phyloP scores from a whole-genome alignment of 2,113 vertebrate species.

The Antigone vipio region DNA sequence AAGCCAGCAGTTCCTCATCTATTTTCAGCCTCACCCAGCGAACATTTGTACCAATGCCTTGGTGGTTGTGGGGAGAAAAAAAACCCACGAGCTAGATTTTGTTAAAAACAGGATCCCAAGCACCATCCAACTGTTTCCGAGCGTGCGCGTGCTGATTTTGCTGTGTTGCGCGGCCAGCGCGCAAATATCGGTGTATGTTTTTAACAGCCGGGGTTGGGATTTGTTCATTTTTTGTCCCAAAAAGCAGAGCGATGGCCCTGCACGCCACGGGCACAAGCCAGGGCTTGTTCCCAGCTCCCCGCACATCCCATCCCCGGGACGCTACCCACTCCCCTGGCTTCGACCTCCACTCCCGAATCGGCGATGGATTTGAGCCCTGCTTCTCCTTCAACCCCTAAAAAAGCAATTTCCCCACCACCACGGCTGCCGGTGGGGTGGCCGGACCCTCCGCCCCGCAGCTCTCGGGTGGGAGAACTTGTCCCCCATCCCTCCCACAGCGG shows the following conservation, averaged over 20 bases:
- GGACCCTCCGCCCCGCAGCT: fast-evolving
- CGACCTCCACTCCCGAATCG: fast-evolving
- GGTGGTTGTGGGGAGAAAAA: background rate
- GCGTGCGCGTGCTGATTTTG: fast-evolving
- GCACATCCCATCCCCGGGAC: background rate
- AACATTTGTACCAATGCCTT: fast-evolving
- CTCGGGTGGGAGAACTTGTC: background rate
- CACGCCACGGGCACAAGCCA: fast-evolving
- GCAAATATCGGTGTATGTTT: background rate
- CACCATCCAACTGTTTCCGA: background rate
- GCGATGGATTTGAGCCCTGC: fast-evolving
- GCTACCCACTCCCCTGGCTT: fast-evolving
- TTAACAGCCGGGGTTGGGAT: background rate
- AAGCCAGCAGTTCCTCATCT: background rate
- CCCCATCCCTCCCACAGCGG: fast-evolving
- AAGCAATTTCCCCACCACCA: background rate
- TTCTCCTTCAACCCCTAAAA: background rate
- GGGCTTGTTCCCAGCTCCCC: background rate
- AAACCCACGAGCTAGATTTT: background rate
- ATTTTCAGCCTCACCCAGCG: background rate
- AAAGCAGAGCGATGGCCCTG: background rate
- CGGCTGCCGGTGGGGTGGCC: background rate
- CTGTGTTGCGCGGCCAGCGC: fast-evolving
- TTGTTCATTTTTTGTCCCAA: background rate
- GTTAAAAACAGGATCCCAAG: background rate